Evolutionary conservation across 2,113 vertebrate genomes (phyloP).

Genomic region (Aix galericulata): DNA sequence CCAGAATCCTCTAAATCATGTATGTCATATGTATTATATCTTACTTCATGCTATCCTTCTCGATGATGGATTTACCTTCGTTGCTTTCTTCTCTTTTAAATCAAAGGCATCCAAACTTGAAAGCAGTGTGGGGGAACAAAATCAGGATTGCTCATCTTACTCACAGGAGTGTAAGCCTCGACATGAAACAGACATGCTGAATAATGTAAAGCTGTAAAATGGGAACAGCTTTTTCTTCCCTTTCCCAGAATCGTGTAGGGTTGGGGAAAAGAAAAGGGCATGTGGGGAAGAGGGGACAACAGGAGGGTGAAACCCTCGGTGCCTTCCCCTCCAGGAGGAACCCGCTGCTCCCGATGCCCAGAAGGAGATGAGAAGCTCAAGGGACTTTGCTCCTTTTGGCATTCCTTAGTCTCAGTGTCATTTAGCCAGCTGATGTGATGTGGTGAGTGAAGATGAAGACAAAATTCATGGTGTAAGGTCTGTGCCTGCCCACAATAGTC

Average conservation of each 20-base stretch:
- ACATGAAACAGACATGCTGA: background rate
- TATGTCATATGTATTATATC: constrained; percentile 50
- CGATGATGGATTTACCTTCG: constrained; percentile 24
- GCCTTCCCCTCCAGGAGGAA: background rate
- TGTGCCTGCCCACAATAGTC: background rate
- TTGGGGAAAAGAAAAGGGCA: background rate
- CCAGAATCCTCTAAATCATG: constrained; percentile 56
- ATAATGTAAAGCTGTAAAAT: background rate
- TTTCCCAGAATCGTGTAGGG: background rate
- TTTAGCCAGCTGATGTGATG: background rate
- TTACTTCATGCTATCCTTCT: constrained; percentile 34
- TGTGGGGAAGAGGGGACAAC: background rate
- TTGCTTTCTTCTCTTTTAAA: background rate
- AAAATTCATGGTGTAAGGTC: too few relatives aligned
- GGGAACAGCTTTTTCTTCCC: background rate
- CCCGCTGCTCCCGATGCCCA: too few relatives aligned
- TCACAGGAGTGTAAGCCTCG: background rate
- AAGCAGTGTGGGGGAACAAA: background rate
- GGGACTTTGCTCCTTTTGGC: background rate
- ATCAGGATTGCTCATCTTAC: background rate
- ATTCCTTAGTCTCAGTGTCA: fast-evolving
- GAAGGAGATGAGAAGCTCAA: fast-evolving
- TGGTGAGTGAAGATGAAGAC: too few relatives aligned
- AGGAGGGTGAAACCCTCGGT: too few relatives aligned
- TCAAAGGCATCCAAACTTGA: constrained; percentile 21